Base-by-base conservation (phyloP, 1,140 invertebrate species). In the Ips typographus region DNA sequence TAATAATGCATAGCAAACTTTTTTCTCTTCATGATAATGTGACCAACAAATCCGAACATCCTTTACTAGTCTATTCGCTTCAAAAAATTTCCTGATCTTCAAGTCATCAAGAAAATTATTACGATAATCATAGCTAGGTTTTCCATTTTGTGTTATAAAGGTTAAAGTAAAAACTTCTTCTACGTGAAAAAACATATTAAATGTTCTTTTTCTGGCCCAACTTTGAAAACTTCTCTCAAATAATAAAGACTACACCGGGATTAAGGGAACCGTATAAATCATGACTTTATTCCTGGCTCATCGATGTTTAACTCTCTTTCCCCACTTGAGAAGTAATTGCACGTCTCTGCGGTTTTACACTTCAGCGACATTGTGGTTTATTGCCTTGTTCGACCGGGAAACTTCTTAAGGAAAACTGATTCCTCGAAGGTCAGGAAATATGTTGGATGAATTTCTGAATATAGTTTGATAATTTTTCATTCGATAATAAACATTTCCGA, bases 251-350 rank as follows among this genome's bases (percentile, higher is more conserved):
- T 61, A 61, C 22, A 61, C 47, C 41, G 59, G 38, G 43, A 61
- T 61, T 61, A 61, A 61, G 59, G 40, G 43, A 43, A 8, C 7
- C 56, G 43, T 43, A 61, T 61, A 61, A 47, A 61, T 61, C 59
- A 61, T 47, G 59, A 38, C 59, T 61, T 49, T 61, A 61, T 61
- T 47, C 59, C 43, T 37, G 59, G 22, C 41, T 61, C 59, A 61
- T 61, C 59, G 59, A 61, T 61, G 59, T 61, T 61, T n/a, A 61
- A 61, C 42, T 61, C 59, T 61, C 59, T 61, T 61, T 61, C 59
- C n/a, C 59, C 59, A 61, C 59, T 61, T 61, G 59, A 61, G 59
- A 38, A 61, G 59, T 61, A 61, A 61, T 61, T 61, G 59, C 59
- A 61, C 59, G 59, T 61, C 59, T 61, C 59, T 61, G 59, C 42